phyloP scores from a whole-genome alignment of 2,888 invertebrate genomes.

The Chirona hameri region DNA sequence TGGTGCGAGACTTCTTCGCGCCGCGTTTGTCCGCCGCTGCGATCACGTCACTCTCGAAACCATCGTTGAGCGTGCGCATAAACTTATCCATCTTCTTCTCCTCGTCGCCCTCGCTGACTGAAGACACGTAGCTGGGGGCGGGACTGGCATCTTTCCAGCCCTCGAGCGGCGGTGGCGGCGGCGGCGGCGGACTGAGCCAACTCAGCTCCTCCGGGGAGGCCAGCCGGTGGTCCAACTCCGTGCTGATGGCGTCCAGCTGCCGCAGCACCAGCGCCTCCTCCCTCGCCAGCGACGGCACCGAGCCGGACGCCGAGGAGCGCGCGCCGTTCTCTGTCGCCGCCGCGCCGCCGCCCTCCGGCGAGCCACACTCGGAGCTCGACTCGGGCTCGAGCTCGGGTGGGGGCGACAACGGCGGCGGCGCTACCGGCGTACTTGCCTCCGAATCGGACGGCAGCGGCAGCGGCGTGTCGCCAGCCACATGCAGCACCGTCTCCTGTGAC shows the following conservation, averaged over 20 bases:
- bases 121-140: not conserved
- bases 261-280: slow-evolving; percentile 9
- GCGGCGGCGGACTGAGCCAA: slow-evolving; percentile 7
- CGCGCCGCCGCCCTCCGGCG: not conserved
- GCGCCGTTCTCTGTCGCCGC: not conserved
- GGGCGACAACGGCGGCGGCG: not conserved
- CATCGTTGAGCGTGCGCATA: not conserved
- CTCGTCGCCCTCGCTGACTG: slow-evolving; percentile 1
- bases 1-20: not conserved
- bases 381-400: not conserved
- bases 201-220: slow-evolving; percentile 6
- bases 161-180: not conserved
- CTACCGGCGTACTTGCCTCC: not conserved
- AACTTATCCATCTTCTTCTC: not conserved
- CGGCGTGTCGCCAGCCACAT: not conserved
- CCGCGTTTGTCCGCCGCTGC: not conserved
- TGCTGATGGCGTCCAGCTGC: slow-evolving; percentile 8
- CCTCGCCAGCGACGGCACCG: not conserved
- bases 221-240: slow-evolving; percentile 4
- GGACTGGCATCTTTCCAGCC: slow-evolving; percentile 7
- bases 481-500: slow-evolving; percentile 27
- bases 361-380: not conserved
- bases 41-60: not conserved
- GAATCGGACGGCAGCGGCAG: slow-evolving; percentile 13
- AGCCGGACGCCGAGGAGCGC: not conserved